Conservation (phyloP, 2,888 invertebrate genomes). For the Coecobrya sp. region DNA sequence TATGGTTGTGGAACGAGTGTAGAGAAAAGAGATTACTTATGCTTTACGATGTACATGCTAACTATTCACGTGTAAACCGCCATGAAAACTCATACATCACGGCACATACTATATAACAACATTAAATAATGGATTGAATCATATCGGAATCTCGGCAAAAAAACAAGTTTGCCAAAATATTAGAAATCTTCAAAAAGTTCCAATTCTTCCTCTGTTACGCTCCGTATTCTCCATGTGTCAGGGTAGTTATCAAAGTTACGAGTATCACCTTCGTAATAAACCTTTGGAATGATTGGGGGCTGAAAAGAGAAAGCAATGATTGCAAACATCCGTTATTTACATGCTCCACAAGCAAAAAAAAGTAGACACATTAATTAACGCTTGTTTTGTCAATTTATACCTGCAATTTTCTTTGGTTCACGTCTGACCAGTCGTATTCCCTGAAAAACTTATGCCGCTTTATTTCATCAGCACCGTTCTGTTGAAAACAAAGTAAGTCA, state of each 20-base stretch:
- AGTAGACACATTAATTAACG: neutral
- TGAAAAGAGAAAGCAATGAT: slow-evolving; percentile 88
- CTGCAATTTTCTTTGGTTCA: slow-evolving; percentile 93
- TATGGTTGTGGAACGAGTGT: too few species aligned
- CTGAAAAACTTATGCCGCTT: slow-evolving; percentile 99
- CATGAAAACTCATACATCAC: too few species aligned
- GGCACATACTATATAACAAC: too few species aligned
- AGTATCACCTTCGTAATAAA: slow-evolving; percentile 97
- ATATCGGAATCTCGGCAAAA: too few species aligned
- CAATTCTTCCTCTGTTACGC: slow-evolving; percentile 83
- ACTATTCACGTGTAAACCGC: too few species aligned
- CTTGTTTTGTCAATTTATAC: slow-evolving; percentile 88
- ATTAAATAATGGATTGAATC: too few species aligned
- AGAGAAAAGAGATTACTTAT: too few species aligned
- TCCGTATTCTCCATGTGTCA: slow-evolving; percentile 89
- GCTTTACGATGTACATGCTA: too few species aligned
- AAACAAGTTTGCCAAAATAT: neutral
- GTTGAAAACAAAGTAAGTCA: neutral
- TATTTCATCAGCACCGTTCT: slow-evolving; percentile 90
- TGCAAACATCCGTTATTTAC: too few species aligned
- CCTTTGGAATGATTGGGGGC: slow-evolving; percentile 97
- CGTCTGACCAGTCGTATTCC: slow-evolving; percentile 97
- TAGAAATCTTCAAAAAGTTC: slow-evolving; percentile 85
- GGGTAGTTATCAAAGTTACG: slow-evolving; percentile 99
- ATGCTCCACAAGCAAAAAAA: too few species aligned